These are phyloP conservation scores for Apostichopus japonicus DNA, from an alignment of 35 echinoderm and acorn worm genomes.

Conservation along the genomic window DNA sequence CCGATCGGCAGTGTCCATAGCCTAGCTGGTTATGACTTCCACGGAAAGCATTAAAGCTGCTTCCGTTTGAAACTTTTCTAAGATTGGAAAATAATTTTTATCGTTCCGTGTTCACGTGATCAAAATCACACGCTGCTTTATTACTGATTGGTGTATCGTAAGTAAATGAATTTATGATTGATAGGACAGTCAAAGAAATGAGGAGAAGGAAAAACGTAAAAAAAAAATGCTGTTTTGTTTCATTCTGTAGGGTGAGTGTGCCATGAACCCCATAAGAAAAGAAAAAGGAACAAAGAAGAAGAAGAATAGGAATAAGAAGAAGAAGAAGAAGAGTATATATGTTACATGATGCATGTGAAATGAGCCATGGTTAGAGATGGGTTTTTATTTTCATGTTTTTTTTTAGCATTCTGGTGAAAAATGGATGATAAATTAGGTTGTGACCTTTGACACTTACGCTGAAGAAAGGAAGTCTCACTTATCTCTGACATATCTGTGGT, in stretches of 20 bases:
- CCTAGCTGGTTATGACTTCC: no score
- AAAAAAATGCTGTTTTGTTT: not conserved
- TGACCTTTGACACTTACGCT: conserved; percentile 44
- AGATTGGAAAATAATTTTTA: no score
- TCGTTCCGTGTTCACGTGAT: no score
- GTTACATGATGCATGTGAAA: conserved; percentile 14
- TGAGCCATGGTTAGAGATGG: conserved; percentile 7
- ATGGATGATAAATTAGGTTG: conserved; percentile 15
- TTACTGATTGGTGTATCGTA: no score
- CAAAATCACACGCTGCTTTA: no score
- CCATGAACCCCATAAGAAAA: not conserved
- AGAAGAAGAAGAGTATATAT: not conserved
- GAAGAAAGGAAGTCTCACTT: conserved; percentile 20
- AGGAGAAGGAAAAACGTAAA: not conserved
- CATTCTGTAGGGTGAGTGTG: not conserved
- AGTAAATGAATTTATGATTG: not conserved
- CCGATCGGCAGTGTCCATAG: no score
- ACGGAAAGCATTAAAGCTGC: no score
- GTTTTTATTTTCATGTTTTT: not conserved
- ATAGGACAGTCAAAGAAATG: not conserved
- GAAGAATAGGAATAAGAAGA: not conserved
- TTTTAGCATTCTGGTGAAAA: not conserved
- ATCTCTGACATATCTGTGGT: conserved; percentile 33
- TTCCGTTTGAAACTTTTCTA: no score
- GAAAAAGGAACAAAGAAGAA: not conserved